Evolutionary conservation across 2,113 vertebrate genomes (phyloP), one percentile per base, ranked within the genome.

Genomic region (Aix galericulata): DNA sequence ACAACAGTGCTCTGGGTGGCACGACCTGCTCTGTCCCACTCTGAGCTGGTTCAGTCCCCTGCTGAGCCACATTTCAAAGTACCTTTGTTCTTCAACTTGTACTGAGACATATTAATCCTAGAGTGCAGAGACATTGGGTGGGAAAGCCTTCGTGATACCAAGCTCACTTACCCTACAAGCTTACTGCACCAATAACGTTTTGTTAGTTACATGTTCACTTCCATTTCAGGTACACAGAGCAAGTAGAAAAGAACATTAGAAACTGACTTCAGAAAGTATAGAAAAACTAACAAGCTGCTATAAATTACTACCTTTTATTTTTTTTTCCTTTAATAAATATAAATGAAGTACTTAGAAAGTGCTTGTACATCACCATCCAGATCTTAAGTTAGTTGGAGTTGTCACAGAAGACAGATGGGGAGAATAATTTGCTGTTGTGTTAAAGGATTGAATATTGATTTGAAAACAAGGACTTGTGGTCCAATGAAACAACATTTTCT

Each of bases 361-460:
- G 59, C 88, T 95, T 74, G 86, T 32, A 76, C 46, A 60, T 91
- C 67, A 77, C 77, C 68, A 82, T 48, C 27, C 77, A 94, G 86
- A 92, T 72, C 90, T 23, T 63, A 93, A 53, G 8, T 95, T 89
- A 25, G 14, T 82, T 76, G 50, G 36, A 56, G 72, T 21, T 92
- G 86, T 68, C 67, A 74, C 40, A 46, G 71, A 82, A 94, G 93
- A 88, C 59, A 93, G 79, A 92, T 42, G 79, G 73, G 50, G 42
- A 89, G 73, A 90, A 94, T 83, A 95, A 97, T 93, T 56, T 76
- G 82, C 84, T 76, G 34, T 64, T 84, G n/a, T 92, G 79, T 95
- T 96, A 95, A 90, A 59, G 92, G 89, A 94, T 17, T 60, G 77
- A 96, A 94, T 88, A 90, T 50, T 69, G 62, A 60, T 71, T 93